Percentiles rank a stretch among this genome's conserved stretches.
These are phyloP conservation scores for Tipula lateralis DNA, from an alignment of 2,888 invertebrate species.

Conservation along the genomic window DNA sequence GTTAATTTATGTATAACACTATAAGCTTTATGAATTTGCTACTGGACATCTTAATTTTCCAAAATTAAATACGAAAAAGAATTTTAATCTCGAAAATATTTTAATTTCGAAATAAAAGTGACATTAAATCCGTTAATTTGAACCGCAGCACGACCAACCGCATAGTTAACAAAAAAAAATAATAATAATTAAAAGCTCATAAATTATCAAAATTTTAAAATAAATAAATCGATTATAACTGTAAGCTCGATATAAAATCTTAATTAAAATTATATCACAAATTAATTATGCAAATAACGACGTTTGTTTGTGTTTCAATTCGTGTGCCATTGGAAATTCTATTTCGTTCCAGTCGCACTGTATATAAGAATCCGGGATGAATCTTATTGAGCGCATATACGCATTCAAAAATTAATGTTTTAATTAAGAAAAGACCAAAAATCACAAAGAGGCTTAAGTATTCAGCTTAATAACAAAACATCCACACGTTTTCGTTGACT, in stretches of 20 bases:
- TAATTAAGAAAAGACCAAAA: slow-evolving; percentile 12
- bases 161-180: neutral
- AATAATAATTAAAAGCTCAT: neutral
- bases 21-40: neutral
- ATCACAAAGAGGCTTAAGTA: too few species aligned
- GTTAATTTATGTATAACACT: neutral
- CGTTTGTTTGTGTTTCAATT: neutral
- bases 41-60: neutral
- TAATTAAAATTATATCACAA: neutral
- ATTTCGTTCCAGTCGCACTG: neutral
- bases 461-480: too few species aligned
- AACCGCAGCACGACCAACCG: neutral
- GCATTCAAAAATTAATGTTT: neutral
- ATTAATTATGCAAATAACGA: neutral
- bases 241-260: neutral
- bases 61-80: neutral
- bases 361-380: neutral
- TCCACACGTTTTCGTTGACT: neutral
- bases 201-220: neutral
- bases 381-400: neutral
- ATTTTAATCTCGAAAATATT: neutral
- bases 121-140: neutral
- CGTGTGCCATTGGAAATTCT: neutral
- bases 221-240: slow-evolving; percentile 7
- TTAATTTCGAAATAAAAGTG: neutral